Base-by-base conservation (phyloP, 1,140 invertebrate species). In the Zaprionus vittiger region DNA sequence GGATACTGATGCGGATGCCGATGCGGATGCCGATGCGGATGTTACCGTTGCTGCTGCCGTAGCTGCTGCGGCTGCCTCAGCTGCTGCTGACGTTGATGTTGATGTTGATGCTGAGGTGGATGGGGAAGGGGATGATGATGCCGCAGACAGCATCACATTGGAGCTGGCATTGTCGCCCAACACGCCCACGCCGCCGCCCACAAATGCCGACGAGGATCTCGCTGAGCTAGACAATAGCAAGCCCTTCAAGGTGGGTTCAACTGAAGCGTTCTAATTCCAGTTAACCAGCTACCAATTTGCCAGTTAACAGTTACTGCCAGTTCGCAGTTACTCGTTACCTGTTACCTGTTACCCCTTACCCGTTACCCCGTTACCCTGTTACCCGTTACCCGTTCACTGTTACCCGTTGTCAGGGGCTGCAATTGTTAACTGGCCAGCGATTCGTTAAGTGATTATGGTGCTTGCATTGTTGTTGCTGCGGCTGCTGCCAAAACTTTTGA, bases 201-300 rank as follows among this genome's bases (percentile, higher is more conserved):
- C 74, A 56, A 73, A 69, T 44, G 78, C 71, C 11, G 78, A 90
- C 61, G 85, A 87, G 61, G 84, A 87, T 66, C 57, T 89, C 24
- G 81, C 78, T 31, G 74, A 81, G 64, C 49, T 89, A 59, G 85
- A 89, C 69, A 90, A 89, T 71, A 89, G 84, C 79, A 89, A 89
- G 71, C 84, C 84, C 28, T 89, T 89, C 55, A 89, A 89, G 84
- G 84, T 87, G 69, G 22, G 84, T 81, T 81, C 9, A 28, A 47
- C 37, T 22, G 2, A 11, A 11, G 9, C 7, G 20, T 14, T 52
- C 20, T 20, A 52, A 52, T 52, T 11, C 20, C 47, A 22, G 20
- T 14, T 52, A 24, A 52, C 6, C 41, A 44, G 15, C 17, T 17
- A 44, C 41, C n/a, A 44, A 44, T 44, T 41, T 41, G 15, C 38